Evolutionary conservation across 2,797 vertebrate genomes (phyloP).

Genomic region (Myotis pilosus): DNA sequence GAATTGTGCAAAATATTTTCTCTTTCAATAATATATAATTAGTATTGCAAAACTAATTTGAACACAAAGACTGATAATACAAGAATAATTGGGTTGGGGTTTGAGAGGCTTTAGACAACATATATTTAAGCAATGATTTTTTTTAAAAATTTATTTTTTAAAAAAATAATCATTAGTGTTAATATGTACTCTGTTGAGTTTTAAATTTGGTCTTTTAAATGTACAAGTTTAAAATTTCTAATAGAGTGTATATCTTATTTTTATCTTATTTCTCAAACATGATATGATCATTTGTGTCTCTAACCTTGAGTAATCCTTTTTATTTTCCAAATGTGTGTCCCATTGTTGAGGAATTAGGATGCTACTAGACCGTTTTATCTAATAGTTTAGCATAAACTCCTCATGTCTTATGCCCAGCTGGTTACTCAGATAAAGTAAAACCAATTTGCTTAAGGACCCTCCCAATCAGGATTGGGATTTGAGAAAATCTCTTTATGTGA

Average conservation of each 20-base stretch:
- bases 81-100: neutral
- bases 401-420: neutral
- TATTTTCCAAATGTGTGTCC: neutral
- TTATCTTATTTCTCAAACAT: neutral
- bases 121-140: neutral
- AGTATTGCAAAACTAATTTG: neutral
- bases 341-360: neutral
- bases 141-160: no score
- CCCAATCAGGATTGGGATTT: neutral
- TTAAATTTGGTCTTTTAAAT: slow-evolving; percentile 37
- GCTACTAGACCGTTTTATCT: neutral
- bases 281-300: neutral
- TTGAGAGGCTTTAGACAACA: neutral
- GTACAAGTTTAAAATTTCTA: neutral
- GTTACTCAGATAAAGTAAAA: neutral
- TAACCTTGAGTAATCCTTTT: neutral
- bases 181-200: neutral
- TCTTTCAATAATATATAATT: neutral
- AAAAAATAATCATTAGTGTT: neutral
- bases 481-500: neutral
- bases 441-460: neutral
- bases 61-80: neutral
- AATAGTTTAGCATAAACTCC: neutral
- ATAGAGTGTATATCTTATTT: neutral
- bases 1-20: neutral